These are phyloP conservation scores for Trichogramma evanescens DNA, from an alignment of 2,888 invertebrate species.

Conservation along the genomic window DNA sequence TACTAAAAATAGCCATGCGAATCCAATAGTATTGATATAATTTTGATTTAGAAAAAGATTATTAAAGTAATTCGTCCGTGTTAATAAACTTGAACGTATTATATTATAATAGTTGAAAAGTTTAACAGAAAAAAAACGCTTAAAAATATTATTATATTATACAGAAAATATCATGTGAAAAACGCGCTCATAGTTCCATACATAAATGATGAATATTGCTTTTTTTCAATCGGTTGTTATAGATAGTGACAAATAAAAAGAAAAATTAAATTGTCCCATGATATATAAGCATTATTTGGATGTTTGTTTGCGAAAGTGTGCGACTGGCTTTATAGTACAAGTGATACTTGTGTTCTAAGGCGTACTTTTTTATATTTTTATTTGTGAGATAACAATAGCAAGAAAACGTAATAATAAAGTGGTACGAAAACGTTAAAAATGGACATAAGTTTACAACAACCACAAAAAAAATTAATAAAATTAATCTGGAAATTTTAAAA, in stretches of 20 bases:
- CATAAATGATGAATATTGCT: background rate
- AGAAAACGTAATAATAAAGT: conserved; percentile 17
- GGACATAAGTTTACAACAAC: conserved; percentile 20
- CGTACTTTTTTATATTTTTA: conserved; percentile 19
- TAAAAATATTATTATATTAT: background rate
- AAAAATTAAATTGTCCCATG: background rate
- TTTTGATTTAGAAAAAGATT: background rate
- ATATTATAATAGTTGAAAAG: background rate
- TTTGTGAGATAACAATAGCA: too few species aligned
- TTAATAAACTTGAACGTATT: background rate
- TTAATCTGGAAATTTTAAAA: too few species aligned
- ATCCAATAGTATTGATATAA: conserved; percentile 12
- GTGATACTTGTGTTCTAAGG: conserved; percentile 18
- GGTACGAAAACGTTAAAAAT: conserved; percentile 21
- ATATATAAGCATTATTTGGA: conserved; percentile 2
- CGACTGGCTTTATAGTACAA: conserved; percentile 13
- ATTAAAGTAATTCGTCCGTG: background rate
- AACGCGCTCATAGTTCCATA: background rate
- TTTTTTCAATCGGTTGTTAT: background rate
- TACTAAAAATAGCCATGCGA: conserved; percentile 12
- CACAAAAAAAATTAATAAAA: too few species aligned
- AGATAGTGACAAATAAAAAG: background rate
- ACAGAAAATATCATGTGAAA: too few species aligned
- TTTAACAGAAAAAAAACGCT: background rate
- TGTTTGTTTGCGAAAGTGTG: conserved; percentile 16